Percentiles rank a stretch among this genome's conserved stretches.
These are phyloP conservation scores for Nasua narica DNA, from an alignment of 2,797 vertebrate genomes.

Conservation along the genomic window DNA sequence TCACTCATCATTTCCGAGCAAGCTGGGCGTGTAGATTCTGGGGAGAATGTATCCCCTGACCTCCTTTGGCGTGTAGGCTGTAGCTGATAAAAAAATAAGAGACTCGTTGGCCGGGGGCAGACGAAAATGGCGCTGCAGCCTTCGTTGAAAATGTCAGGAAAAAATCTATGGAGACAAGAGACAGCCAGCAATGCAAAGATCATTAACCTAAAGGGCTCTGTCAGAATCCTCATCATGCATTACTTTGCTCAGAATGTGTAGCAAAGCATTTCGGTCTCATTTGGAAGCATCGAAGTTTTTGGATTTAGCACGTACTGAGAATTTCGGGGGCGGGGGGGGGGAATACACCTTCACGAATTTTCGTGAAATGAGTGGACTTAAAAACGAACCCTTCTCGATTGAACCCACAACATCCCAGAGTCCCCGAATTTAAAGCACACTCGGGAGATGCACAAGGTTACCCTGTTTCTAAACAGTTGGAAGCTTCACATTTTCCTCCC, in stretches of 20 bases:
- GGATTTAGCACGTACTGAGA: not conserved
- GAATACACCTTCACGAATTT: not conserved
- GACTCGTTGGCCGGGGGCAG: not conserved
- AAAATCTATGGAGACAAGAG: not conserved
- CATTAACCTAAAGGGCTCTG: not conserved
- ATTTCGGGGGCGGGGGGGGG: not conserved
- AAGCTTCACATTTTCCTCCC: not conserved
- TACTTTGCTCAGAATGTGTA: not conserved
- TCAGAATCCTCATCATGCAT: not conserved
- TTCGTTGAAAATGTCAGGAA: not conserved
- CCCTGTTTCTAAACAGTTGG: not conserved
- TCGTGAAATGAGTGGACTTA: not conserved
- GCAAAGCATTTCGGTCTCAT: not conserved
- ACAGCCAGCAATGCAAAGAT: accelerated
- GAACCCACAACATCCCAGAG: not conserved
- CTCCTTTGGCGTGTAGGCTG: not conserved
- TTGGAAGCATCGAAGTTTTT: accelerated
- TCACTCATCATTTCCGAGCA: not conserved
- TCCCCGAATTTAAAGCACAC: too few species aligned
- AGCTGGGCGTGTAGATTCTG: too few species aligned
- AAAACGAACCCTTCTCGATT: not conserved
- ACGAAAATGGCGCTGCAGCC: not conserved
- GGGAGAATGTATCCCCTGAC: not conserved
- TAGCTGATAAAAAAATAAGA: not conserved
- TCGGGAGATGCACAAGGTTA: accelerated